Conservation (phyloP, 2,888 invertebrate genomes). For the Platycheirus rosarum region DNA sequence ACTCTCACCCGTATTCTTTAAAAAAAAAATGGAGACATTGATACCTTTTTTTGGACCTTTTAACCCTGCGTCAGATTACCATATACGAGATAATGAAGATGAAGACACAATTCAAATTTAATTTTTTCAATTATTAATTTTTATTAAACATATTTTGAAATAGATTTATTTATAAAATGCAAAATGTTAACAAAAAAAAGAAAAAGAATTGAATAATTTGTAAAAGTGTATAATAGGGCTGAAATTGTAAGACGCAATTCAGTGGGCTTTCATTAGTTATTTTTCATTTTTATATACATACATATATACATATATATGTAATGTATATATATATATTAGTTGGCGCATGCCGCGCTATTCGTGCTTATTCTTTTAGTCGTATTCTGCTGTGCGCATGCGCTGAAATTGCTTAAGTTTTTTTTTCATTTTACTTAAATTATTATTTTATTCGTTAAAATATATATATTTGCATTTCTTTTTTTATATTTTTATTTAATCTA, state of each 20-base stretch:
- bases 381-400: conserved; percentile 59
- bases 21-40: too few relatives aligned
- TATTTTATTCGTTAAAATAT: conserved; percentile 69
- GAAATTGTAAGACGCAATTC: conserved; percentile 74
- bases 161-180: conserved; percentile 75
- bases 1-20: too few relatives aligned
- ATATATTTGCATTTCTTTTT: conserved; percentile 46
- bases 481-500: conserved; percentile 54
- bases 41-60: too few relatives aligned
- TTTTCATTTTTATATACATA: too few relatives aligned
- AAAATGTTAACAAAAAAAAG: conserved; percentile 72
- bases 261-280: conserved; percentile 70
- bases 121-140: conserved; percentile 70
- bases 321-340: conserved; percentile 27
- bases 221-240: conserved; percentile 74
- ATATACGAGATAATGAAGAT: background rate
- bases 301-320: too few relatives aligned
- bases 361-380: conserved; percentile 35
- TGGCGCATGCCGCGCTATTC: conserved; percentile 50
- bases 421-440: conserved; percentile 70
- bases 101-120: background rate
- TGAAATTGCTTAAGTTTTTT: conserved; percentile 67
- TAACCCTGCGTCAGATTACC: too few relatives aligned
- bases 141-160: conserved; percentile 74
- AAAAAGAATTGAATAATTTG: conserved; percentile 72